Evolutionary conservation across 2,888 invertebrate genomes (phyloP).

Genomic region (Monoplex corrugatus): DNA sequence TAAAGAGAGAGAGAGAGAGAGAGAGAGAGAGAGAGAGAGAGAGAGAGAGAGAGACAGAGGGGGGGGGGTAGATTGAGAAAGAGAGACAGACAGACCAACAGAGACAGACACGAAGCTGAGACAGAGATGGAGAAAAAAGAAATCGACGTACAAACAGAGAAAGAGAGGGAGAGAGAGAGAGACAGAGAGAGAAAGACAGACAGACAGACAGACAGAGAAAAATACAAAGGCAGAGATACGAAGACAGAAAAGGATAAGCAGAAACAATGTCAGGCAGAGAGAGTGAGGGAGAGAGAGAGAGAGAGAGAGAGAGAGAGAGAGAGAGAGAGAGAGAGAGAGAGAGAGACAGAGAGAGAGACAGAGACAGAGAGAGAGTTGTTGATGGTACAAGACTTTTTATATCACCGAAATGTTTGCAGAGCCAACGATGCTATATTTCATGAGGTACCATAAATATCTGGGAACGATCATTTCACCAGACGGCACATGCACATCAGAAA

Average conservation of each 20-base stretch:
- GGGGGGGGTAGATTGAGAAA: not conserved
- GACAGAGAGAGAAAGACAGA: not conserved
- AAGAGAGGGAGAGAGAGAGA: not conserved
- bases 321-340: no score
- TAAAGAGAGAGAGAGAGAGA: not conserved
- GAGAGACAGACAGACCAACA: not conserved
- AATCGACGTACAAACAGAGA: no score
- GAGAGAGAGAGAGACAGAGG: not conserved
- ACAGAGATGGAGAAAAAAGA: no score
- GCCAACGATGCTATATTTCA: no score
- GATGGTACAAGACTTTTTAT: no score
- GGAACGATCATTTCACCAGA: no score
- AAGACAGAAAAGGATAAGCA: not conserved
- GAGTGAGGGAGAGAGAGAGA: no score
- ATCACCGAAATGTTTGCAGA: no score
- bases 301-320: no score
- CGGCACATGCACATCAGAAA: no score
- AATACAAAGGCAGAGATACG: not conserved
- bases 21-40: slow-evolving; percentile 1
- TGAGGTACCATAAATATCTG: no score
- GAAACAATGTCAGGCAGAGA: not conserved
- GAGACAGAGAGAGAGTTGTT: not conserved
- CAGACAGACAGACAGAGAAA: not conserved
- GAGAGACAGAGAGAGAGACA: not conserved
- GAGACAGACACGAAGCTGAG: not conserved